phyloP scores from a whole-genome alignment of 2,888 invertebrate genomes.

The Stenotaenia linearis region DNA sequence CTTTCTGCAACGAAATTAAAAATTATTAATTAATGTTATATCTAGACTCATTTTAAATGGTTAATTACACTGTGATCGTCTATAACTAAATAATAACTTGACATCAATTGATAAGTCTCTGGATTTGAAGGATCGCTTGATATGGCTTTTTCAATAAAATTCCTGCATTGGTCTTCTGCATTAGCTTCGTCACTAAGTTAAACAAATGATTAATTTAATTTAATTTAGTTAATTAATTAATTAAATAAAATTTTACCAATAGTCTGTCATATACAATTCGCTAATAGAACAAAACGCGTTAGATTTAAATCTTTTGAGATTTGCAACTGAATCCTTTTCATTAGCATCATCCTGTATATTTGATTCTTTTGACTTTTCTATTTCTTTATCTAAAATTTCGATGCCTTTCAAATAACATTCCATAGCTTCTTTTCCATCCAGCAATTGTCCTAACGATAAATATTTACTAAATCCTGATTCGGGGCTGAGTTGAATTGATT shows the following conservation, averaged over 20 bases:
- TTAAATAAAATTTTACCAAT: not conserved
- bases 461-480: constrained; percentile 49
- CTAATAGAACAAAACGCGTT: constrained; percentile 5
- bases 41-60: not conserved
- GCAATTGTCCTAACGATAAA: constrained; percentile 49
- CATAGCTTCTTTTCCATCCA: constrained; percentile 46
- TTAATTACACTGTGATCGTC: constrained; percentile 39
- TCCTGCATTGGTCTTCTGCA: constrained; percentile 47
- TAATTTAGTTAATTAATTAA: not conserved
- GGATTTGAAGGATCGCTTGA: constrained; percentile 46
- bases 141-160: constrained; percentile 46
- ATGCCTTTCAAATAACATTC: constrained; percentile 48
- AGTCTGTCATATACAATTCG: constrained; percentile 27
- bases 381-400: constrained; percentile 44
- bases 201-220: not conserved
- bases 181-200: constrained; percentile 45
- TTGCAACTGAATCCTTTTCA: not conserved
- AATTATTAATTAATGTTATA: not conserved
- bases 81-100: constrained; percentile 46
- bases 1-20: constrained; percentile 42
- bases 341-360: not conserved
- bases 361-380: constrained; percentile 17
- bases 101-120: constrained; percentile 48
- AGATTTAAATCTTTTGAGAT: not conserved
- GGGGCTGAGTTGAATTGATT: constrained; percentile 45